Conservation (phyloP, 2,113 vertebrate genomes). For the Rhadina sibilatrix region DNA sequence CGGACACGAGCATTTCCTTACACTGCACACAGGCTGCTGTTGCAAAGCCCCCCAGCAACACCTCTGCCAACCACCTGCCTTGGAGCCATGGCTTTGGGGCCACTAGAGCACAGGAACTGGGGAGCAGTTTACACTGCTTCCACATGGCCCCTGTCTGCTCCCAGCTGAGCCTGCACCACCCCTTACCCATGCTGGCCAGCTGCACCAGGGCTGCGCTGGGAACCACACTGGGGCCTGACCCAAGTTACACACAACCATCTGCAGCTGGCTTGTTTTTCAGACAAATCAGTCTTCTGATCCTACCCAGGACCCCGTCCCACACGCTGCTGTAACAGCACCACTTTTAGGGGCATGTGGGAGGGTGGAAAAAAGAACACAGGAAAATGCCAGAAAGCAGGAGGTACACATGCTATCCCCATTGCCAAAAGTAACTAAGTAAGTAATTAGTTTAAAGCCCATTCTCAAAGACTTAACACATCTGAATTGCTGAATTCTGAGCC, state of each 20-base stretch:
- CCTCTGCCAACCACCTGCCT: not conserved
- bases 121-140: not conserved
- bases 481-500: not conserved
- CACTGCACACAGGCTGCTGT: rapidly evolving
- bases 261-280: not conserved
- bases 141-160: rapidly evolving
- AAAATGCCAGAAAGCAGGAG: not conserved
- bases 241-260: not conserved
- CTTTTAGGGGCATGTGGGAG: not conserved
- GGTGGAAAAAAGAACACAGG: not conserved
- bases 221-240: rapidly evolving
- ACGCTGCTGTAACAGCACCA: not conserved
- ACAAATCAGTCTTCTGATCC: not conserved
- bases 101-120: not conserved
- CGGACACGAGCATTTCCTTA: not conserved
- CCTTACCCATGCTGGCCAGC: not conserved
- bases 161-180: not conserved
- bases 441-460: not conserved
- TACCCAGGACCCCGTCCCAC: rapidly evolving
- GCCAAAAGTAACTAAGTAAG: not conserved
- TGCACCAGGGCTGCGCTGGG: not conserved
- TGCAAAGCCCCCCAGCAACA: not conserved
- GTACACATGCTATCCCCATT: not conserved
- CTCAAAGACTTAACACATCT: not conserved
- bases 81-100: not conserved